Percentiles rank a stretch among this genome's conserved stretches.
Evolutionary conservation across 2,888 invertebrate genomes (phyloP).

Genomic region (Gibbula magus): DNA sequence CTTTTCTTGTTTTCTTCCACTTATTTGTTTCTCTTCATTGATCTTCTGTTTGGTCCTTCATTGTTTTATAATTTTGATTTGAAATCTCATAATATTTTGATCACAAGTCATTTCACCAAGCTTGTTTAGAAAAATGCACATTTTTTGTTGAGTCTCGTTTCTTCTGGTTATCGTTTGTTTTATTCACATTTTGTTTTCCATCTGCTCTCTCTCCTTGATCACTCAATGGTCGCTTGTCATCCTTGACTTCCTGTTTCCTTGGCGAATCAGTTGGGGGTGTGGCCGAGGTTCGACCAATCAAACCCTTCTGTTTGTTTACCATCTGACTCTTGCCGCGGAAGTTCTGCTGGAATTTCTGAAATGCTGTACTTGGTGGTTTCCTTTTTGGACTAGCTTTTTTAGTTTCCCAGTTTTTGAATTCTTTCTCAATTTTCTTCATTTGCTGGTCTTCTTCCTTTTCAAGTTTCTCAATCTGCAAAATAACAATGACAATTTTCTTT

Average conservation of each 20-base stretch:
- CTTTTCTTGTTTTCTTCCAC: too few species aligned
- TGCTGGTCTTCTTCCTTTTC: slow-evolving; percentile 60
- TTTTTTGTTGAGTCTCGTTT: slow-evolving; percentile 39
- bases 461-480: slow-evolving; percentile 51
- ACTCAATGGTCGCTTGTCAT: slow-evolving; percentile 50
- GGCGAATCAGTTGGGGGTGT: slow-evolving; percentile 37
- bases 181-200: not conserved
- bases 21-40: too few species aligned
- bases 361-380: slow-evolving; percentile 29
- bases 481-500: not conserved
- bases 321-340: slow-evolving; percentile 35
- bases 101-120: slow-evolving; percentile 38
- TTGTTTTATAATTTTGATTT: too few species aligned
- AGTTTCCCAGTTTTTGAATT: slow-evolving; percentile 54
- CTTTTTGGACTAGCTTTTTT: slow-evolving; percentile 47
- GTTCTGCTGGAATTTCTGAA: not conserved
- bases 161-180: not conserved
- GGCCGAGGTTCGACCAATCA: slow-evolving; percentile 32
- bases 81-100: too few species aligned
- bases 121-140: slow-evolving; percentile 53
- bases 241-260: slow-evolving; percentile 24
- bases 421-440: slow-evolving; percentile 53
- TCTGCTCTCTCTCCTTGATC: slow-evolving; percentile 55
- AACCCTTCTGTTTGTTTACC: not conserved
- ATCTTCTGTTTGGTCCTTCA: too few species aligned